These are phyloP conservation scores for Holacanthella duospinosa DNA, from an alignment of 2,888 invertebrate species.

Conservation along the genomic window DNA sequence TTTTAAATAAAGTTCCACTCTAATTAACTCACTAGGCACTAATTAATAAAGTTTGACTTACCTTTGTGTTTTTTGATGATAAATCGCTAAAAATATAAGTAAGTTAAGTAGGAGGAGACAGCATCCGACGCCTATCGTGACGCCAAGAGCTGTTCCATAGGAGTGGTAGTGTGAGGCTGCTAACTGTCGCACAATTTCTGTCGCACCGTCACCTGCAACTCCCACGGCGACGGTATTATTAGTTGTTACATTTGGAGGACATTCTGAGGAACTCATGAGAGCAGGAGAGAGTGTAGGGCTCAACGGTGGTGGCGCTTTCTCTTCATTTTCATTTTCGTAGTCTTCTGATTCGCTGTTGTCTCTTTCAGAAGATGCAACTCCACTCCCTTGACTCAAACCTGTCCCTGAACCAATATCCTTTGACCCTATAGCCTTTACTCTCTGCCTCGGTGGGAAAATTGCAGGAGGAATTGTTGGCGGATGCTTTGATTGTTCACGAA, in stretches of 20 bases:
- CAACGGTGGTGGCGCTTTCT: neutral
- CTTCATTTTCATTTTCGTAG: neutral
- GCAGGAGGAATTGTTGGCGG: conserved; percentile 10
- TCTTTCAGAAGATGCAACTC: neutral
- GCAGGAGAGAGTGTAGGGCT: conserved; percentile 32
- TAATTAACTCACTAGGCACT: too few relatives aligned
- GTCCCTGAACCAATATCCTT: neutral
- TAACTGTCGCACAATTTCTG: conserved; percentile 44
- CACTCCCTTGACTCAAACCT: neutral
- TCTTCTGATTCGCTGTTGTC: conserved; percentile 5
- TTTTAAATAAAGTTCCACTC: too few relatives aligned
- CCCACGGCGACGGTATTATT: conserved; percentile 8
- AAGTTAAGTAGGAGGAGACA: conserved; percentile 37
- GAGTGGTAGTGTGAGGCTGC: conserved; percentile 65
- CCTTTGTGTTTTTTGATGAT: conserved; percentile 37
- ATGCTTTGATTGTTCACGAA: conserved; percentile 15
- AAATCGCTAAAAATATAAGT: conserved; percentile 38
- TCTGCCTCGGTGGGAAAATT: conserved; percentile 14
- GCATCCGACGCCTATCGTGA: conserved; percentile 73
- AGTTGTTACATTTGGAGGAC: conserved; percentile 36
- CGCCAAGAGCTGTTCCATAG: conserved; percentile 76
- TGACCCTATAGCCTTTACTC: conserved; percentile 10
- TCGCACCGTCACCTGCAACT: conserved; percentile 11
- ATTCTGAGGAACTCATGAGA: conserved; percentile 36
- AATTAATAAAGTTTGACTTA: too few relatives aligned